phyloP scores from a whole-genome alignment of 2,888 invertebrate species.

The Galerucella pusilla region DNA sequence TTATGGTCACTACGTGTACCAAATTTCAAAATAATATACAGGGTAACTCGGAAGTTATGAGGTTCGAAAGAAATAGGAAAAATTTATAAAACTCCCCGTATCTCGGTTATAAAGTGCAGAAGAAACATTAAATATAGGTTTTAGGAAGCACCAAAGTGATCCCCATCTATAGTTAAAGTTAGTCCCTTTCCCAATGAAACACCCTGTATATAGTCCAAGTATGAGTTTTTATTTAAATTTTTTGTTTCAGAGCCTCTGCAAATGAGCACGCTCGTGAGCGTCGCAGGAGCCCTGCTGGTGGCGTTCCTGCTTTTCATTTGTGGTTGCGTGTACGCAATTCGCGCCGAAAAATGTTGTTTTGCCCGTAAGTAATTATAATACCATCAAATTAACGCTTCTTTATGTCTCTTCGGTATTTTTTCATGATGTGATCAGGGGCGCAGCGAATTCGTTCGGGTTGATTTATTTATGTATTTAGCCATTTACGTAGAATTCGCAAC shows the following conservation, averaged over 20 bases:
- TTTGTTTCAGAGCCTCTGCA: conserved; percentile 69
- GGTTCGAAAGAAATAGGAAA: too few species aligned
- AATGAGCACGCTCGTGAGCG: conserved; percentile 71
- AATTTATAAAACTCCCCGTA: too few species aligned
- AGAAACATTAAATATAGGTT: too few species aligned
- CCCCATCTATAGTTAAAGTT: too few species aligned
- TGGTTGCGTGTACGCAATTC: conserved; percentile 70
- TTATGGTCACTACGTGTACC: too few species aligned
- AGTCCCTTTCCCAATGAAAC: too few species aligned
- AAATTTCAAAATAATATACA: too few species aligned
- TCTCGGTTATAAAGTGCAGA: too few species aligned
- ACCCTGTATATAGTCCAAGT: not conserved
- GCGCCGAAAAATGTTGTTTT: conserved; percentile 73
- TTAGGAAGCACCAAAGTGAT: too few species aligned
- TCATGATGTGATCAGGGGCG: conserved; percentile 19
- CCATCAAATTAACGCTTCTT: conserved; percentile 36
- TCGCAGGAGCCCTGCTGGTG: conserved; percentile 70
- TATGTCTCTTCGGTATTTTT: conserved; percentile 1
- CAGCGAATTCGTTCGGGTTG: not conserved
- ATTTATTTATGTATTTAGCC: too few species aligned
- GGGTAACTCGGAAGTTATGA: too few species aligned
- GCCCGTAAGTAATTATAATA: conserved; percentile 67
- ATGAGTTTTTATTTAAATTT: conserved; percentile 22
- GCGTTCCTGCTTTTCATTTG: conserved; percentile 69
- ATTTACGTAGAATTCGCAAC: too few species aligned